Percentiles rank a stretch among this genome's conserved stretches.
These are phyloP conservation scores for Athripsodes cinereus DNA, from an alignment of 2,888 invertebrate genomes.

Conservation along the genomic window DNA sequence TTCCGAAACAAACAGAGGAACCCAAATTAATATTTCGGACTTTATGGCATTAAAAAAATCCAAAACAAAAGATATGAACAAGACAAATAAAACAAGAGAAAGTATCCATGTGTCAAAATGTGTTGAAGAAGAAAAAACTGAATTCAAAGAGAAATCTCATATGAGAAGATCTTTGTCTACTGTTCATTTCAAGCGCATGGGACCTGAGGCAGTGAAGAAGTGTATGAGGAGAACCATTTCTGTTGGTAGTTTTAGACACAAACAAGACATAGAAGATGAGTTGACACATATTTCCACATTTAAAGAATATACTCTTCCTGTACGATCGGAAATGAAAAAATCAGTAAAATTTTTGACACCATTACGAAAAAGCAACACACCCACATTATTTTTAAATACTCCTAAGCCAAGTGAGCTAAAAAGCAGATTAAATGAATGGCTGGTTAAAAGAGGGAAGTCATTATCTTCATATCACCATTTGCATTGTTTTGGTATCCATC, in stretches of 20 bases:
- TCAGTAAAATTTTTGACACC: conserved; percentile 42
- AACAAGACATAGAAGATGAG: conserved; percentile 21
- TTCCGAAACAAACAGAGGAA: too few species aligned
- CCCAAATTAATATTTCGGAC: too few species aligned
- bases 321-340: conserved; percentile 43
- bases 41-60: too few species aligned
- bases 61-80: too few species aligned
- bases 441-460: conserved; percentile 47
- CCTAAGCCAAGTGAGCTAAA: conserved; percentile 42
- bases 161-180: conserved; percentile 44
- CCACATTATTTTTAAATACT: conserved; percentile 36
- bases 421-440: conserved; percentile 44
- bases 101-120: too few species aligned
- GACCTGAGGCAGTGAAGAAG: conserved; percentile 36
- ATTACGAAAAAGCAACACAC: conserved; percentile 25
- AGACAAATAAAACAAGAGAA: too few species aligned
- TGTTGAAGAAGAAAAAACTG: neutral
- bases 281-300: conserved; percentile 9
- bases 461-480: conserved; percentile 47
- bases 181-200: conserved; percentile 43
- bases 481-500: conserved; percentile 45
- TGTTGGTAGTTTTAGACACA: conserved; percentile 31
- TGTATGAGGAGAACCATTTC: conserved; percentile 45
- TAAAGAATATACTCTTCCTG: conserved; percentile 33
- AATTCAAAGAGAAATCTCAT: conserved; percentile 26